A percentile compares a stretch with the other conserved stretches of the same genome.
These are phyloP conservation scores for Lathamus discolor DNA, from an alignment of 2,113 vertebrate species.

Conservation along the genomic window DNA sequence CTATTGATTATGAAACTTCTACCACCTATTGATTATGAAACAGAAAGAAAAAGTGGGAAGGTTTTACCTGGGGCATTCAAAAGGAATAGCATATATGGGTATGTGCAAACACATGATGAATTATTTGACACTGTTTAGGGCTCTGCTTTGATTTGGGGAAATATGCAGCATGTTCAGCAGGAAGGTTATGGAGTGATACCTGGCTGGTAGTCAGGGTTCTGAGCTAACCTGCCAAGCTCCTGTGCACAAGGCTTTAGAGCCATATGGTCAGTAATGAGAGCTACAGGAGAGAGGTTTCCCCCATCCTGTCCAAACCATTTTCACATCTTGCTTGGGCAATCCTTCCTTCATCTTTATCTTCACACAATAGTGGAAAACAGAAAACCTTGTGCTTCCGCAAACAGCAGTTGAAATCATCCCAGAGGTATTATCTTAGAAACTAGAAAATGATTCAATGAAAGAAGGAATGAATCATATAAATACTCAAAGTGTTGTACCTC, in stretches of 20 bases:
- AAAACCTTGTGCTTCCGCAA: neutral
- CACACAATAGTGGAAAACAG: neutral
- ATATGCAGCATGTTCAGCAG: fast-evolving
- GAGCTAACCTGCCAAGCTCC: neutral
- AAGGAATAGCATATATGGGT: neutral
- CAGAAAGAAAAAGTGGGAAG: neutral
- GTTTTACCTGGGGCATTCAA: neutral
- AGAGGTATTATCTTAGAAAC: slow-evolving; percentile 53
- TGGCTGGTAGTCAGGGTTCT: neutral
- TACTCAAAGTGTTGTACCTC: slow-evolving; percentile 38
- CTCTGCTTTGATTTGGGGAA: neutral
- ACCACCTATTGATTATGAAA: neutral
- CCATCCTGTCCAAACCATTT: neutral
- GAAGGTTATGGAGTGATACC: neutral
- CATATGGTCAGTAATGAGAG: neutral
- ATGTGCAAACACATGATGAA: neutral
- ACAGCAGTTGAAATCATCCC: slow-evolving; percentile 20
- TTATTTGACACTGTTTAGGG: neutral
- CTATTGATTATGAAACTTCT: neutral
- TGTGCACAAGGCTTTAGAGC: neutral
- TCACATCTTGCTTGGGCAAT: neutral
- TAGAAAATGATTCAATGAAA: slow-evolving; percentile 58
- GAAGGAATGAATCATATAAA: slow-evolving; percentile 57
- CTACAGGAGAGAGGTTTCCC: neutral
- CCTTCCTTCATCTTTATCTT: neutral